Conservation (phyloP, 1,140 invertebrate genomes). For the Aphidius gifuensis region DNA sequence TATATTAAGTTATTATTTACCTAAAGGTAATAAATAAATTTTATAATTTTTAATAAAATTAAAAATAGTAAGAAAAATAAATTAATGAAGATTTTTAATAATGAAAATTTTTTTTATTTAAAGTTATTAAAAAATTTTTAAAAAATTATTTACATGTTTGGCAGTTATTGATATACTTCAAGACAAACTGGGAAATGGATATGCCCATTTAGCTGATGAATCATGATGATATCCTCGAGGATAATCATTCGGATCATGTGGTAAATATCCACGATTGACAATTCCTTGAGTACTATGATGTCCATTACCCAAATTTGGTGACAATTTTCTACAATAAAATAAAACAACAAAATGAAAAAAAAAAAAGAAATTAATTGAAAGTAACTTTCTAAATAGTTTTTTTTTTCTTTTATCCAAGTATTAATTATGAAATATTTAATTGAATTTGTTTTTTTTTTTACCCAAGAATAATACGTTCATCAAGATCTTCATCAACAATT, state of each 20-base stretch:
- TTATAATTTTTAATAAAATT: too few species aligned
- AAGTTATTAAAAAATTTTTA: too few species aligned
- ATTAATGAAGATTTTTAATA: too few species aligned
- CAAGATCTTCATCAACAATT: constrained; percentile 50
- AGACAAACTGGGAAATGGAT: constrained; percentile 45
- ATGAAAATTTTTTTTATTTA: too few species aligned
- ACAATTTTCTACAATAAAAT: constrained; percentile 15
- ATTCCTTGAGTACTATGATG: constrained; percentile 35
- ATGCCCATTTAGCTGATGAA: constrained; percentile 44
- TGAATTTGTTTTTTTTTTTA: not conserved
- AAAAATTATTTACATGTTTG: not conserved
- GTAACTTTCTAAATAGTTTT: not conserved
- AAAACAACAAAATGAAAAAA: not conserved
- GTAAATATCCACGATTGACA: constrained; percentile 45
- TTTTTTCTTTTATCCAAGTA: not conserved
- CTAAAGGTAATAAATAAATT: too few species aligned
- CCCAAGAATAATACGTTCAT: constrained; percentile 46
- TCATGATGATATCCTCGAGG: constrained; percentile 31
- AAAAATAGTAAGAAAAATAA: too few species aligned
- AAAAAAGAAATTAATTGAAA: not conserved
- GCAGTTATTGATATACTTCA: constrained; percentile 33
- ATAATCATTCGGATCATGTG: constrained; percentile 40
- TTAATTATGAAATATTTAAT: not conserved
- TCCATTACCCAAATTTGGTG: constrained; percentile 10
- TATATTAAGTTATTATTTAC: too few species aligned